Evolutionary conservation across 2,797 vertebrate genomes (phyloP), one percentile per base, ranked within the genome.

Genomic region (Champsocephalus esox): DNA sequence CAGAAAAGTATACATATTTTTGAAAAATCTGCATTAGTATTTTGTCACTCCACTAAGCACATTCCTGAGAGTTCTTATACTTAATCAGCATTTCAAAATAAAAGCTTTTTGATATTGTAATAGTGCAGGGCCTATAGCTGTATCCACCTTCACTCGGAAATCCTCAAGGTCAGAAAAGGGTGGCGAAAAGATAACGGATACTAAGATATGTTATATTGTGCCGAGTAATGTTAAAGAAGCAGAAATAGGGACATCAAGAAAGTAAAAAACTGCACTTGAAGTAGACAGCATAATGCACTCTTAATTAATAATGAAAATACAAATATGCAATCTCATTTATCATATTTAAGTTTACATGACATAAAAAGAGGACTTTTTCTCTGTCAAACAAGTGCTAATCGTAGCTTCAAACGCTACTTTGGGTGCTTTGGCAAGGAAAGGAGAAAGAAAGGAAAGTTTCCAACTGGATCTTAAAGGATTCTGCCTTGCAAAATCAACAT

Each of bases 381-480:
- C 5, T 34, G 19, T 41, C 41, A 46, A 32, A 5, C 9, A 34
- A 43, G n/a, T 24, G 9, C 12, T 41, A 49, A 49, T 14, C 3
- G 1, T 28, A 46, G 48, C 16, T 51, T 2, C 0, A 52, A 21
- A 45, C 7, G 48, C 32, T 9, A 11, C 51, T 3, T 2, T 38
- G n/a, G 41, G 12, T 9, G 3, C 13, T 48, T 55, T 44, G 12
- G 12, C 21, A 7, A 58, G 46, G 0, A 13, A 59, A 64, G 49
- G 19, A 17, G 63, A 38, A 38, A 69, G 46, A 72, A 73, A 69
- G 46, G 68, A 73, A 84, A 70, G 60, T 70, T 54, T 16, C 70
- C 68, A 49, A 12, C 65, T 88, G 84, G 85, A 87, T 85, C 73
- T 55, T 17, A 44, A 73, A 43, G 16, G 12, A 49, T 7, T 8